These are phyloP conservation scores for Chitala chitala DNA, from an alignment of 2,113 vertebrate genomes.

Conservation along the genomic window DNA sequence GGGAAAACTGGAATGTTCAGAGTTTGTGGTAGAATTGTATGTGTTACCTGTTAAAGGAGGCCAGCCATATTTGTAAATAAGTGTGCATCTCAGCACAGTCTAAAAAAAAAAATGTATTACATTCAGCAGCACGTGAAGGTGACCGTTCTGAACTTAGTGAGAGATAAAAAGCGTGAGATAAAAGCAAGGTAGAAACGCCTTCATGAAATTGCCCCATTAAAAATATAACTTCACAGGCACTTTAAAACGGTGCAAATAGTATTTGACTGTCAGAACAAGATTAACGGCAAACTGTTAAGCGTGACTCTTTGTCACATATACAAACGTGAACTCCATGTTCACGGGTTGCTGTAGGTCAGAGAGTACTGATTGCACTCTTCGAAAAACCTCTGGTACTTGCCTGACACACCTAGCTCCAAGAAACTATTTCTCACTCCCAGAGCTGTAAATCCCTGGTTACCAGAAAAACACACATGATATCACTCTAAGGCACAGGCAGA, in stretches of 20 bases:
- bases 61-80: neutral
- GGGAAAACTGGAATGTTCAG: neutral
- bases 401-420: too few species aligned
- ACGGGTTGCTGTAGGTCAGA: neutral
- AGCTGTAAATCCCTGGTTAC: too few species aligned
- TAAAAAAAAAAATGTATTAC: neutral
- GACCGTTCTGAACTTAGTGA: neutral
- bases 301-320: neutral
- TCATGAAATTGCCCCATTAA: neutral
- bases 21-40: neutral
- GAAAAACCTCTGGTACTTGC: too few species aligned
- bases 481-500: too few species aligned
- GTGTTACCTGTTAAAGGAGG: neutral
- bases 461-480: too few species aligned
- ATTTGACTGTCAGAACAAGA: neutral
- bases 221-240: neutral
- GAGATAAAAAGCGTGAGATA: neutral
- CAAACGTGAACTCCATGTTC: neutral
- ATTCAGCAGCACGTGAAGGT: too few species aligned
- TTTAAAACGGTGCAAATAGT: neutral
- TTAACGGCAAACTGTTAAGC: neutral
- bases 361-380: too few species aligned
- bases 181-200: neutral
- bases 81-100: neutral
- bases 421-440: too few species aligned